These are phyloP conservation scores for Ceyx melanurus DNA, from an alignment of 2,113 vertebrate genomes.

Conservation along the genomic window DNA sequence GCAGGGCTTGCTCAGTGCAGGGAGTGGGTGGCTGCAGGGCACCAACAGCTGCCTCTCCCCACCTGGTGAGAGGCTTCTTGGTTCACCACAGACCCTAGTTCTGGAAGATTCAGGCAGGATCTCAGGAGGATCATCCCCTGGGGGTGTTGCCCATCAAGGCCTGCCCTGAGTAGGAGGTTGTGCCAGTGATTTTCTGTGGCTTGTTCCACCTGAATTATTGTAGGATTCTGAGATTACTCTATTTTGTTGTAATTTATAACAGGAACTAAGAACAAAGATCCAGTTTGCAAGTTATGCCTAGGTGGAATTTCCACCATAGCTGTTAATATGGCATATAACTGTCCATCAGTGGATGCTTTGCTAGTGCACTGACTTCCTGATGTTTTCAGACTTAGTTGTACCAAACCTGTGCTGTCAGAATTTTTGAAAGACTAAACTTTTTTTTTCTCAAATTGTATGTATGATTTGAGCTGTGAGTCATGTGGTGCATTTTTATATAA, in stretches of 20 bases:
- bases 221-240: background rate
- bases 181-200: background rate
- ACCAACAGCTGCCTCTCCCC: background rate
- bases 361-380: background rate
- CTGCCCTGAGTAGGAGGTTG: background rate
- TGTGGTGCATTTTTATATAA: background rate
- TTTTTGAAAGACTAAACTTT: background rate
- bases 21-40: background rate
- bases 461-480: background rate
- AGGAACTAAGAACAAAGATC: background rate
- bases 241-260: background rate
- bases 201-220: background rate
- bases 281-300: background rate
- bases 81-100: background rate
- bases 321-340: background rate
- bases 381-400: background rate
- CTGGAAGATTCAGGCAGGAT: background rate
- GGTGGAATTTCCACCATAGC: background rate
- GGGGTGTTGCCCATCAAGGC: background rate
- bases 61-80: background rate
- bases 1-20: background rate
- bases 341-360: background rate
- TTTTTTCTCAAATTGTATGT: background rate
- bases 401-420: background rate
- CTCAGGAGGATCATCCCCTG: background rate